Base-by-base conservation (phyloP, 2,113 vertebrate species). In the Rhipidura dahli region DNA sequence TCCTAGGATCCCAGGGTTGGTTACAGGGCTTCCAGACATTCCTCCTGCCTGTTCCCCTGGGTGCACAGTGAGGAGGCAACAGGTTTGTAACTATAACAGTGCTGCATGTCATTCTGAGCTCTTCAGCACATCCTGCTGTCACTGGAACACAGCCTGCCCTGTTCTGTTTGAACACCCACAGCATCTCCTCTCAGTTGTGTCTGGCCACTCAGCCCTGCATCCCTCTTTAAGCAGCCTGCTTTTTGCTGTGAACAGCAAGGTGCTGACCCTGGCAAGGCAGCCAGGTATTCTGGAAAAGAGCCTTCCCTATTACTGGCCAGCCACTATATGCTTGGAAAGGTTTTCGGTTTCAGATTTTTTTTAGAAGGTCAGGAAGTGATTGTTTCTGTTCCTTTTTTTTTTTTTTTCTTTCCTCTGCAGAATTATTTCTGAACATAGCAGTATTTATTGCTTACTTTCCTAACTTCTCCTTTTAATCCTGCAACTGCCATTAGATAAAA, bases 401-500 rank as follows among this genome's bases (percentile, higher is more conserved):
- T 39, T 63, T 39, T 19, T 23, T 6, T 0, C 3, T n/a, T n/a
- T n/a, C 2, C 3, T 11, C 28, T 75, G 47, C 12, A 68, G 42
- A 87, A 76, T 51, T 59, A 31, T 91, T 93, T 92, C 66, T 77
- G 47, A 90, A 30, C 10, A 21, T 8, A 42, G 11, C n/a, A 49
- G 24, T 73, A 44, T 77, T 80, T 94, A 53, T 24, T 86, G 27
- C 63, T 80, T 59, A 15, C 22, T 79, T 80, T 77, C 35, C 18
- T 28, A 57, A 54, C 33, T 80, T 72, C 28, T 90, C 26, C 21
- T 72, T 88, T 93, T 81, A 93, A 71, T 86, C 33, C 40, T 37
- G 22, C 31, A 68, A 26, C 33, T 93, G 59, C 63, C 31, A 88
- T 90, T 89, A 83, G 19, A 45, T 84, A 72, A 87, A 94, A 88